Conservation (phyloP, 2,888 invertebrate species). For the Eupithecia subfuscata region DNA sequence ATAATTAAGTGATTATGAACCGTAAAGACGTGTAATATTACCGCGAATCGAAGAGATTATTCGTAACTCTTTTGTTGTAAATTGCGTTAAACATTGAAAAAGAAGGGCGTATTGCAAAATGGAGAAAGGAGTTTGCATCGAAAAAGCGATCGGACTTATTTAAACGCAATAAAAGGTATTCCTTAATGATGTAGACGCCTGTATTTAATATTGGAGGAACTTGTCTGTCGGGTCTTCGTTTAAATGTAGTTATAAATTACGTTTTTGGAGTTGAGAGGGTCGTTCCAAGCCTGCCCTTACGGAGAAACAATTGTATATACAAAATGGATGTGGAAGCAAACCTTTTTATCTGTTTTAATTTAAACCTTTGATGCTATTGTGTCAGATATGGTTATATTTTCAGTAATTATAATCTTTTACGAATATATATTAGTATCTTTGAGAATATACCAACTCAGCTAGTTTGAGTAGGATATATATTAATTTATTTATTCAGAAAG, state of each 20-base stretch:
- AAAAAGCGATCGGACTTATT: constrained; percentile 78
- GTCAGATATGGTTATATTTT: not conserved
- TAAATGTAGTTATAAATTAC: constrained; percentile 81
- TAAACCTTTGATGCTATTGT: not conserved
- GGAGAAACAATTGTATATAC: constrained; percentile 14
- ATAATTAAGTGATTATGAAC: constrained; percentile 73
- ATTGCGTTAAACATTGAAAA: constrained; percentile 55
- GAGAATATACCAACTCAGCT: too few relatives aligned
- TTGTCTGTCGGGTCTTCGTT: constrained; percentile 62
- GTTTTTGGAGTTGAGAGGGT: constrained; percentile 64
- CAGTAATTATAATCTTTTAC: not conserved
- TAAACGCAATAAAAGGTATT: constrained; percentile 81
- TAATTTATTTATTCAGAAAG: too few relatives aligned
- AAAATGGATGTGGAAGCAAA: constrained; percentile 9
- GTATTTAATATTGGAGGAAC: constrained; percentile 77
- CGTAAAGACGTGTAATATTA: constrained; percentile 59
- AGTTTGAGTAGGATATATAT: too few relatives aligned
- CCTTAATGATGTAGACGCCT: constrained; percentile 80
- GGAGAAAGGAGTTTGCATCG: constrained; percentile 80
- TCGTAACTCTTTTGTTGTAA: constrained; percentile 67
- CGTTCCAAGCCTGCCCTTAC: constrained; percentile 48
- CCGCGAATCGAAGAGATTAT: constrained; percentile 60
- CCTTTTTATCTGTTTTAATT: not conserved
- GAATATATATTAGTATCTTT: not conserved
- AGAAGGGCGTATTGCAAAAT: constrained; percentile 77